These are phyloP conservation scores for Zeugodacus cucurbitae DNA, from an alignment of 1,140 invertebrate species.

Conservation along the genomic window DNA sequence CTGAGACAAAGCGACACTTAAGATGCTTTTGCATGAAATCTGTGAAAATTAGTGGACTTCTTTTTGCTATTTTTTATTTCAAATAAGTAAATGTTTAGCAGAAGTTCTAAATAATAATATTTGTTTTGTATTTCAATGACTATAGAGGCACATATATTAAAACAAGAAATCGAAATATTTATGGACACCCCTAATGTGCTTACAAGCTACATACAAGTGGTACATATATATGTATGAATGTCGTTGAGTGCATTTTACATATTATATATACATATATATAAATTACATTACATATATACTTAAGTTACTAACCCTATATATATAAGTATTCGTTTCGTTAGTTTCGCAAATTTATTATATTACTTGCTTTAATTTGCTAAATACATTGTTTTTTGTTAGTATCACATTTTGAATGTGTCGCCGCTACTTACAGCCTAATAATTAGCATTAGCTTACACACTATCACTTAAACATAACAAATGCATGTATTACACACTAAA, in stretches of 20 bases:
- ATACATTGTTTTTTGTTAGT: background rate
- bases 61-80: background rate
- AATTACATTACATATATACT: background rate
- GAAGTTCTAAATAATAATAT: background rate
- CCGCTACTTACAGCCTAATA: background rate
- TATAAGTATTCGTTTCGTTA: background rate
- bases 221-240: background rate
- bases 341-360: background rate
- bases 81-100: too few species aligned
- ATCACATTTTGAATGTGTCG: slow-evolving; percentile 9
- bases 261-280: background rate
- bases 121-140: background rate
- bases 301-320: background rate
- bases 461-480: background rate
- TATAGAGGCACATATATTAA: background rate
- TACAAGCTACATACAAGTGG: background rate
- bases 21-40: background rate
- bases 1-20: background rate
- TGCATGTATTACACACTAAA: background rate
- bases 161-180: background rate
- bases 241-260: background rate
- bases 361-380: background rate
- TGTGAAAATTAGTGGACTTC: background rate
- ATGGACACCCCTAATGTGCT: background rate
- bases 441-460: background rate